A percentile compares a stretch with the other conserved stretches of the same genome.
These are phyloP conservation scores for Macaca mulatta DNA, from an alignment of 2,113 vertebrate species.

Conservation along the genomic window DNA sequence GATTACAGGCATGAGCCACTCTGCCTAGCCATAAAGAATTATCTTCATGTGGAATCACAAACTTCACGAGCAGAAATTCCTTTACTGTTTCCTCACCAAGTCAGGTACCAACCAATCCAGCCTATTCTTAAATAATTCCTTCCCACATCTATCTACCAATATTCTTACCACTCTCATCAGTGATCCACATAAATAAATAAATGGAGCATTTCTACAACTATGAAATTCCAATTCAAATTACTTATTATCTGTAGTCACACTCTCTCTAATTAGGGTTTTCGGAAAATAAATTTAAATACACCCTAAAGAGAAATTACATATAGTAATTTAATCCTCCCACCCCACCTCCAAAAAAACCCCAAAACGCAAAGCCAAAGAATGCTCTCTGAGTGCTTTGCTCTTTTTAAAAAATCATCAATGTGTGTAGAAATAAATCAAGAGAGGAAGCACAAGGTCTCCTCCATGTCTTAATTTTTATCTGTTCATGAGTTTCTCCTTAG, in stretches of 20 bases:
- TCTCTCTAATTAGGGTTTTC: constrained; percentile 47
- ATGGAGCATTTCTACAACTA: background rate
- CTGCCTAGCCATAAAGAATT: constrained; percentile 52
- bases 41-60: constrained; percentile 81
- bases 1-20: too few relatives aligned
- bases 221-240: constrained; percentile 25
- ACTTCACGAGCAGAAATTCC: constrained; percentile 86
- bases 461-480: constrained; percentile 17
- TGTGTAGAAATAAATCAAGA: constrained; percentile 30
- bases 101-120: constrained; percentile 77
- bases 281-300: constrained; percentile 46
- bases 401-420: constrained; percentile 15
- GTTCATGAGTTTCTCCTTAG: constrained; percentile 49
- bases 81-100: constrained; percentile 84
- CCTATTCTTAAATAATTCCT: constrained; percentile 45
- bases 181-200: background rate
- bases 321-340: background rate
- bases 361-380: background rate
- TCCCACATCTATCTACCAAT: background rate
- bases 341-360: background rate
- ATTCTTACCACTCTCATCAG: constrained; percentile 8
- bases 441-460: background rate
- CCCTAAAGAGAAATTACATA: constrained; percentile 32
- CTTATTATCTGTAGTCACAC: constrained; percentile 4
- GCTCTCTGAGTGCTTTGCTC: background rate